Evolutionary conservation across 2,888 invertebrate species (phyloP).

Genomic region (Cheilosia grossa): DNA sequence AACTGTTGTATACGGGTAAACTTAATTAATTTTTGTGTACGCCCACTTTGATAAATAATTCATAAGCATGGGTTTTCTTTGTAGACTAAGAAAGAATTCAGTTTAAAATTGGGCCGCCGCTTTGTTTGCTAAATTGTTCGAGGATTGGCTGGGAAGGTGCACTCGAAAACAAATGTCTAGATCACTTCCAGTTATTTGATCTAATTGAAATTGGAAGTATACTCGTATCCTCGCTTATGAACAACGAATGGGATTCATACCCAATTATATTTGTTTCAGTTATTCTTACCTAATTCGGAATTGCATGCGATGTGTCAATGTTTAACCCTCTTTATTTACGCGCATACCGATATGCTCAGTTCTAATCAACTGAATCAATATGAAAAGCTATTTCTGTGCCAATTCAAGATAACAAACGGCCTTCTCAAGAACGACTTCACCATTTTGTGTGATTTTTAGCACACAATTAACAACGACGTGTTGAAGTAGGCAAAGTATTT

Average conservation of each 20-base stretch:
- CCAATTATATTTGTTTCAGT: neutral
- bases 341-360: neutral
- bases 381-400: constrained; percentile 10
- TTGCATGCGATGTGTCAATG: neutral
- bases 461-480: constrained; percentile 30
- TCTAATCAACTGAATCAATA: constrained; percentile 50
- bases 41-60: constrained; percentile 21
- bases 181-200: too few relatives aligned
- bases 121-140: neutral
- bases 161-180: neutral
- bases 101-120: neutral
- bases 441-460: constrained; percentile 38
- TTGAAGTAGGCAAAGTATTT: constrained; percentile 4
- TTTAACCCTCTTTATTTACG: constrained; percentile 14
- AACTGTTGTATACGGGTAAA: neutral
- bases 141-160: neutral
- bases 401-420: constrained; percentile 63
- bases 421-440: constrained; percentile 59
- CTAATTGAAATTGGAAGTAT: too few relatives aligned
- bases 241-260: too few relatives aligned
- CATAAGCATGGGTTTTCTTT: constrained; percentile 18
- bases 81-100: neutral
- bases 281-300: neutral
- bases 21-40: constrained; percentile 22
- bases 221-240: too few relatives aligned